Base-by-base conservation (phyloP, 2,888 invertebrate genomes). In the Lordiphosa andalusiaca region DNA sequence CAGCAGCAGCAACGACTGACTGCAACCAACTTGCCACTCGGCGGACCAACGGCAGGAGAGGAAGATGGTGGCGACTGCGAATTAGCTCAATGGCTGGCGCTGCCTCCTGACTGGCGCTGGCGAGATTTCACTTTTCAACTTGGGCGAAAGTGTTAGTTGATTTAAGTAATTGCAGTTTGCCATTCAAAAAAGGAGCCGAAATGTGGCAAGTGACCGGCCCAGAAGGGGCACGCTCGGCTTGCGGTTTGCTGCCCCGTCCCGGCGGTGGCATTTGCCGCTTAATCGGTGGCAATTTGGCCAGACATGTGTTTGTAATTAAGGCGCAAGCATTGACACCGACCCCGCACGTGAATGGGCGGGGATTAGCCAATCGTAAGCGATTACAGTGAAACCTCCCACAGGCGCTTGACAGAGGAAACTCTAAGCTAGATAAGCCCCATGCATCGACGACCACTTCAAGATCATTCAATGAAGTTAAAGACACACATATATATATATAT, bases 241-340 rank as follows among this genome's bases (percentile, higher is more conserved):
- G 52, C 30, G 37, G 42, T 42, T 37, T 49, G 38, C 40, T 51
- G 33, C 12, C 40, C 40, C 12, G 50, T 40, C 40, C 50, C 30
- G 33, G n/a, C n/a, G 44, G 21, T 30, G 30, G 30, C 30, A 30
- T 9, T 9, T 39, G 47, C 36, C 23, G 54, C 54, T 54, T 54
- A 38, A 48, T 40, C 48, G 48, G 48, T 40, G 55, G 38, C 69
- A 69, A 71, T 67, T 73, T 65, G 66, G 60, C 52, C 56, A 71
- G 69, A 69, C 74, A 75, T 73, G 69, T 78, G 75, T 75, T 75
- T 73, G 64, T 71, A 73, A 73, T 73, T 78, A 75, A 71, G 67
- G 48, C 57, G 41, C 21, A 48, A 55, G 47, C 44, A 47, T 40
- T 60, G 48, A 21, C 51, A 38, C 25, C 37, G 44, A 30, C 44